Base-by-base conservation (phyloP, 1,140 invertebrate species). In the Carposina sasakii region DNA sequence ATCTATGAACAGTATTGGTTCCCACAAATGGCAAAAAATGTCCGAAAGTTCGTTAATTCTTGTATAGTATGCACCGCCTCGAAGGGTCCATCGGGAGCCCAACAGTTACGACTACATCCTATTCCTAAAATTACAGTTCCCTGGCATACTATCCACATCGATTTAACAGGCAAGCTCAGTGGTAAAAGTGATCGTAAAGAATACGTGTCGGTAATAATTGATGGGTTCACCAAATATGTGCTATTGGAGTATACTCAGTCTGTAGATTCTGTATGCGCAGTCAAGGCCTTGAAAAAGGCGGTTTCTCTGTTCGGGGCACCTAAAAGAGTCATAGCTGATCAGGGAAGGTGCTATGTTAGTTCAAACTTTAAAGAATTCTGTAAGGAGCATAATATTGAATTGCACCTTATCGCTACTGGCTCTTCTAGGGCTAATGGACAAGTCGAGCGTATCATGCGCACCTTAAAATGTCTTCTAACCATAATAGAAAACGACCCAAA, bases 341-440 rank as follows among this genome's bases (percentile, higher is more conserved):
- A 61, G 13, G 70, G 65, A 2, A 40, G 60, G 9, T 58, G 46
- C 21, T 63, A 57, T 34, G 33, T 48, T 10, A 58, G 57, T 31
- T 20, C 33, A 2, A 52, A 63, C 3, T 63, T 67, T 48, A 57
- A 57, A 34, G 17, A 40, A 8, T 64, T 67, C 30, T 67, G 64
- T 26, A 1, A 8, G 3, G 52, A 54, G 0, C 46, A 66, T 45
- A 53, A 54, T 22, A 67, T 71, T 19, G 37, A 68, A 9, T 46
- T 69, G 10, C 65, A 71, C 47, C 60, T 68, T 20, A 65, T 69
- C 20, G 65, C 67, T 10, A 68, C 58, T 4, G 67, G 67, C 9
- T 36, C 57, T 13, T 60, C 56, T 51, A 54, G 58, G 23, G 63
- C 62, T 8, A 72, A 72, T 17, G 60, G 67, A 3, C 63, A 70